These are phyloP conservation scores for Daubentonia madagascariensis DNA, from an alignment of 2,113 vertebrate species.

Conservation along the genomic window DNA sequence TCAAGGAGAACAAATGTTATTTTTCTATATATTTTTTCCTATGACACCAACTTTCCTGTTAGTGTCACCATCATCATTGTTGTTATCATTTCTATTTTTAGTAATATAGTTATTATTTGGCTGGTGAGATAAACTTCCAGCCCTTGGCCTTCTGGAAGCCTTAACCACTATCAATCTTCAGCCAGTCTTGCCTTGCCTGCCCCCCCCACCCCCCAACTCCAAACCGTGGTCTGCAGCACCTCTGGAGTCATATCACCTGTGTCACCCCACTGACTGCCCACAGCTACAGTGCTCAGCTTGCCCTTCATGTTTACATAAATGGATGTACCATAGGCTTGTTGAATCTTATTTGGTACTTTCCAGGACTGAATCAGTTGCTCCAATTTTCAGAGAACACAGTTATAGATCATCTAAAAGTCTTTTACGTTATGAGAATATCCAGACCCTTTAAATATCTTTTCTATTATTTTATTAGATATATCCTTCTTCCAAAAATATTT, in stretches of 20 bases:
- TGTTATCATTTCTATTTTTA: not conserved
- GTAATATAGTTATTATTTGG: not conserved
- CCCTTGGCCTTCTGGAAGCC: not conserved
- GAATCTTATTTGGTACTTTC: not conserved
- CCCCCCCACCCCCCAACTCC: not conserved
- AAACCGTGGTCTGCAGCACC: not conserved
- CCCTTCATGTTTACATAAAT: not conserved
- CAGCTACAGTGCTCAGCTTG: not conserved
- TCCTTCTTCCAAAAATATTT: conserved; percentile 41
- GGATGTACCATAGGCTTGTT: not conserved
- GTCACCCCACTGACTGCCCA: not conserved
- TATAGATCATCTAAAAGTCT: not conserved
- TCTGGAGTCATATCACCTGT: too few relatives aligned
- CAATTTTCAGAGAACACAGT: conserved; percentile 22
- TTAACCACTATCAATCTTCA: not conserved
- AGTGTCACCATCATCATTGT: not conserved
- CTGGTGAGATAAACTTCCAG: not conserved
- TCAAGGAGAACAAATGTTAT: not conserved
- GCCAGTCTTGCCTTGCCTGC: not conserved
- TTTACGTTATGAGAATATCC: not conserved
- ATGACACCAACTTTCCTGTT: not conserved
- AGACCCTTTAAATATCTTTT: conserved; percentile 19
- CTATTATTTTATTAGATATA: conserved; percentile 35
- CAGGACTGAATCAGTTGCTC: conserved; percentile 1
- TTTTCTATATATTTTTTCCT: not conserved